Conservation (phyloP, 2,797 vertebrate genomes). For the Microchirus variegatus region DNA sequence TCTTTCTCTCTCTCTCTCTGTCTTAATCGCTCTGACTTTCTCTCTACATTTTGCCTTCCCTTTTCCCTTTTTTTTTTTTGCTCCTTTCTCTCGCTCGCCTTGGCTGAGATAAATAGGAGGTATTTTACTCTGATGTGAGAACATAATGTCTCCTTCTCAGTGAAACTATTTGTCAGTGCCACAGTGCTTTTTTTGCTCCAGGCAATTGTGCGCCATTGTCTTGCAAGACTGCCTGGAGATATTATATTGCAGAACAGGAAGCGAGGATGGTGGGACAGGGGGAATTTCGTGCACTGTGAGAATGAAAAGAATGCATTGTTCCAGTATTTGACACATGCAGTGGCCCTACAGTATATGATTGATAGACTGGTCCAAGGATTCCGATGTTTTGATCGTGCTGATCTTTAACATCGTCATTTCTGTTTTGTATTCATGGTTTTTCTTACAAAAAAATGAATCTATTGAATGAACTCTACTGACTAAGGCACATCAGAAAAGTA, state of each 20-base stretch:
- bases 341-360: slow-evolving; percentile 69
- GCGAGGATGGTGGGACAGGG: slow-evolving; percentile 53
- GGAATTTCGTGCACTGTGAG: slow-evolving; percentile 58
- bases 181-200: slow-evolving; percentile 75
- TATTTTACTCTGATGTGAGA: slow-evolving; percentile 81
- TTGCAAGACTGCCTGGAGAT: slow-evolving; percentile 74
- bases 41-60: slow-evolving; percentile 31
- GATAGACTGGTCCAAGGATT: slow-evolving; percentile 68
- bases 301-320: slow-evolving; percentile 69
- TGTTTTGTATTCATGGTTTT: too few relatives aligned
- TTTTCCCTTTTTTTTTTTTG: slow-evolving; percentile 34
- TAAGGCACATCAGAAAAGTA: too few relatives aligned
- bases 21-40: slow-evolving; percentile 59
- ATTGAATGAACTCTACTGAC: too few relatives aligned
- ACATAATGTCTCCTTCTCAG: slow-evolving; percentile 77
- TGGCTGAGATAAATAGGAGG: slow-evolving; percentile 79
- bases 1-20: slow-evolving; percentile 53
- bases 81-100: slow-evolving; percentile 42
- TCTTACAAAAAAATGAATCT: too few relatives aligned
- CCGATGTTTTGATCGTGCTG: slow-evolving; percentile 35
- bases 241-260: slow-evolving; percentile 65
- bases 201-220: slow-evolving; percentile 81
- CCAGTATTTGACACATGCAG: slow-evolving; percentile 58
- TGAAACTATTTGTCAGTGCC: slow-evolving; percentile 85
- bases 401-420: not conserved